Conservation (phyloP, 2,888 invertebrate genomes). For the Pyralis farinalis region DNA sequence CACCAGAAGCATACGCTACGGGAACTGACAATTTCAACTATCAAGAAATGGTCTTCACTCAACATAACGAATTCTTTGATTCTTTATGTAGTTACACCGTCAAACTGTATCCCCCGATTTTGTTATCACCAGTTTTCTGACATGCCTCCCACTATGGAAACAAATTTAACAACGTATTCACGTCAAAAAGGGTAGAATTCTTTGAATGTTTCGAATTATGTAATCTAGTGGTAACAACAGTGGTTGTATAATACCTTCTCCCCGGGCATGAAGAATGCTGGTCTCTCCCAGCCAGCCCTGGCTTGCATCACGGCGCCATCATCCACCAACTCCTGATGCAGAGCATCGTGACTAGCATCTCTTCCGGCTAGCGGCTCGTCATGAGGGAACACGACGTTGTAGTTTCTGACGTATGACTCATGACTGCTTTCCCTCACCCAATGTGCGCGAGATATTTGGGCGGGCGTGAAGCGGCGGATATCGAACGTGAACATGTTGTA, state of each 20-base stretch:
- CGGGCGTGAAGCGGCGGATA: conserved; percentile 89
- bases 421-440: conserved; percentile 93
- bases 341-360: conserved; percentile 70
- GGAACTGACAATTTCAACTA: too few species aligned
- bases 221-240: too few species aligned
- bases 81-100: too few species aligned
- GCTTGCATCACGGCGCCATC: conserved; percentile 94
- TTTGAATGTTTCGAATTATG: too few species aligned
- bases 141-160: too few species aligned
- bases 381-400: conserved; percentile 87
- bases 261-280: conserved; percentile 87
- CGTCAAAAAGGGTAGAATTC: too few species aligned
- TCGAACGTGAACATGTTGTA: conserved; percentile 94
- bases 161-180: too few species aligned
- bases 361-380: conserved; percentile 92
- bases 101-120: too few species aligned
- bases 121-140: too few species aligned
- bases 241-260: conserved; percentile 58
- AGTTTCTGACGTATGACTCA: conserved; percentile 94
- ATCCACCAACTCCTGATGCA: conserved; percentile 83
- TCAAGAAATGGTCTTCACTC: too few species aligned
- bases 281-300: conserved; percentile 93
- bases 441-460: conserved; percentile 84
- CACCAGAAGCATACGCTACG: too few species aligned
- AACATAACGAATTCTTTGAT: too few species aligned